Conservation (phyloP, 2,888 invertebrate genomes). For the Caenorhabditis imperialis region DNA sequence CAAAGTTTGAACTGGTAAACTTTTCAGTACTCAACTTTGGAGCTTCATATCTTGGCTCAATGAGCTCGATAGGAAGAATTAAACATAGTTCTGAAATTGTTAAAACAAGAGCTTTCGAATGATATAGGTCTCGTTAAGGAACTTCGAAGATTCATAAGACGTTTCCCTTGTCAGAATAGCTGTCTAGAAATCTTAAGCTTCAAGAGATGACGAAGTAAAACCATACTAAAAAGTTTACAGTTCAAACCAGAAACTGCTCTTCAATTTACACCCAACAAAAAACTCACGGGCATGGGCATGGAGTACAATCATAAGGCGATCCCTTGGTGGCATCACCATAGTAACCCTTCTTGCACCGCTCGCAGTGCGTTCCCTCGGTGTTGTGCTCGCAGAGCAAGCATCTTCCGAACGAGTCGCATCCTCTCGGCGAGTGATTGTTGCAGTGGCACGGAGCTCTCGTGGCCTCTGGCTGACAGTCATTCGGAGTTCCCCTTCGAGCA, state of each 20-base stretch:
- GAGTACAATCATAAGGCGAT: conserved; percentile 81
- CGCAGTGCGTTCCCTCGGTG: conserved; percentile 81
- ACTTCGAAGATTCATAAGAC: no score
- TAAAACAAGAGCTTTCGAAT: no score
- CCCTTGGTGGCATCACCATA: conserved; percentile 81
- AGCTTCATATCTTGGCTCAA: no score
- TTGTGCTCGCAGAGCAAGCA: conserved; percentile 81
- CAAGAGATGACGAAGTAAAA: neutral
- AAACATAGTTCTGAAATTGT: no score
- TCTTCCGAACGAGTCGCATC: conserved; percentile 77
- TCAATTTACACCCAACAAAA: neutral
- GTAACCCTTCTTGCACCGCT: conserved; percentile 81
- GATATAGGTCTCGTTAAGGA: no score
- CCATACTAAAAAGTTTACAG: conserved; percentile 8
- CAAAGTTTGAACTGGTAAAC: no score
- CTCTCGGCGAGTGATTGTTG: conserved; percentile 79
- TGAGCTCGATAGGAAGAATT: no score
- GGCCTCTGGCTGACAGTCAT: conserved; percentile 76
- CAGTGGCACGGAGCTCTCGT: conserved; percentile 79
- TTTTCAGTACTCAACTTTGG: no score
- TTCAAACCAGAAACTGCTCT: no score
- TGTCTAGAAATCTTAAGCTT: no score
- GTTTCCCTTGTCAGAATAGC: no score
- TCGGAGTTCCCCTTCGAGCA: conserved; percentile 78
- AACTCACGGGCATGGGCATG: conserved; percentile 80